Base-by-base conservation (phyloP, 2,888 invertebrate genomes). In the Eilema griseolum region DNA sequence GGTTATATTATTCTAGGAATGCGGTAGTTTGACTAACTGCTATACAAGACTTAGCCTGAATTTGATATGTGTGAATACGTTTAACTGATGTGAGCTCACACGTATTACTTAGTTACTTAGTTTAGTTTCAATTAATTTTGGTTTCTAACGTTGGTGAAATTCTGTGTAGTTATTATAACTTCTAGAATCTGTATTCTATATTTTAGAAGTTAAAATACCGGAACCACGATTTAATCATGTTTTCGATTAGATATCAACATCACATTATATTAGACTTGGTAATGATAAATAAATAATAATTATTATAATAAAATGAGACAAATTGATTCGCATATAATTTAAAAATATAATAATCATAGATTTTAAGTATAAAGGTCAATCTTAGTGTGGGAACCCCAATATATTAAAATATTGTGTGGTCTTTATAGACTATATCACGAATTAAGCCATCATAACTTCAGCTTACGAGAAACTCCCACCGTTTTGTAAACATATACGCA, bases 401-500 rank as follows among this genome's bases (percentile, higher is more conserved):
- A 71, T 64, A 24, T 65, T 61, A 59, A 46, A 11, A 26, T 23
- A 28, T 61, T 61, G 37, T 60, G 28, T 31, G n/a, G 52, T 26
- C 23, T 64, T 67, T 67, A 26, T 63, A 71, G 71, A 61, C 60
- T 64, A 67, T 59, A 67, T 41, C 20, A 59, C 33, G 63, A 64
- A 71, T 67, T 12, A 63, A 71, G 57, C 59, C 37, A 61, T 65
- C 65, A 65, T 71, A 68, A 71, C 65, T 71, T 60, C 2, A 24
- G 65, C 61, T 68, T 71, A 68, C 20, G n/a, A 33, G 23, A 24
- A 67, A 64, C 33, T 64, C 70, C 63, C 75, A 77, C 72, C 66
- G 33, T 73, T 78, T 71, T 59, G 14, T 26, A 59, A 59, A 60
- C 71, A 71, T 69, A 63, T 61, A 41, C 28, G 23, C 59, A 69